Conservation (phyloP, 2,888 invertebrate genomes). For the Chloroclystis v-ata region DNA sequence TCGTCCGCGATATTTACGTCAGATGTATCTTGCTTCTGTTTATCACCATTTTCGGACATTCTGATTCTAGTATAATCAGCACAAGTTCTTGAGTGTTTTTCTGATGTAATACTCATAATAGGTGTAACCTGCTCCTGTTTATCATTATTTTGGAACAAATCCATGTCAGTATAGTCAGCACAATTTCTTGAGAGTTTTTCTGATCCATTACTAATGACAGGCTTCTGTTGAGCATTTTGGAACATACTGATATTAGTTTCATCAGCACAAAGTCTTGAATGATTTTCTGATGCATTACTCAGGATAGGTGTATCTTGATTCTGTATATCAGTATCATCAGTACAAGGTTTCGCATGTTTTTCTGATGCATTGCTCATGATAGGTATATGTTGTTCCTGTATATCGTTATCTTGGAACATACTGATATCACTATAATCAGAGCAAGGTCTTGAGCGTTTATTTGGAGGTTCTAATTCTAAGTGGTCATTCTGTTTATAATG, state of each 20-base stretch:
- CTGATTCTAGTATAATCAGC: constrained; percentile 7
- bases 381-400: neutral
- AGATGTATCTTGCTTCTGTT: neutral
- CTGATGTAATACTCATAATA: neutral
- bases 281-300: neutral
- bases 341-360: neutral
- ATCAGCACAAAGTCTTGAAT: constrained; percentile 1
- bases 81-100: neutral
- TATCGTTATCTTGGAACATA: neutral
- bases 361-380: neutral
- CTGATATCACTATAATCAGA: constrained; percentile 9
- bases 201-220: neutral
- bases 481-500: no score
- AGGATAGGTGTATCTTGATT: neutral
- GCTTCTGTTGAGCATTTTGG: neutral
- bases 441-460: neutral
- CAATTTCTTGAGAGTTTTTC: neutral
- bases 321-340: neutral
- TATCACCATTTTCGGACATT: neutral
- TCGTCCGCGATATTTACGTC: neutral
- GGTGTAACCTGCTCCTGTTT: neutral
- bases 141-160: neutral
- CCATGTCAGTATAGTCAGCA: constrained; percentile 10
- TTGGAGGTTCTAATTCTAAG: neutral
- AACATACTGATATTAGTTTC: constrained; percentile 8